Percentiles rank a stretch among this genome's conserved stretches.
Evolutionary conservation across 2,888 invertebrate species (phyloP).

Genomic region (Eupeodes latifasciatus): DNA sequence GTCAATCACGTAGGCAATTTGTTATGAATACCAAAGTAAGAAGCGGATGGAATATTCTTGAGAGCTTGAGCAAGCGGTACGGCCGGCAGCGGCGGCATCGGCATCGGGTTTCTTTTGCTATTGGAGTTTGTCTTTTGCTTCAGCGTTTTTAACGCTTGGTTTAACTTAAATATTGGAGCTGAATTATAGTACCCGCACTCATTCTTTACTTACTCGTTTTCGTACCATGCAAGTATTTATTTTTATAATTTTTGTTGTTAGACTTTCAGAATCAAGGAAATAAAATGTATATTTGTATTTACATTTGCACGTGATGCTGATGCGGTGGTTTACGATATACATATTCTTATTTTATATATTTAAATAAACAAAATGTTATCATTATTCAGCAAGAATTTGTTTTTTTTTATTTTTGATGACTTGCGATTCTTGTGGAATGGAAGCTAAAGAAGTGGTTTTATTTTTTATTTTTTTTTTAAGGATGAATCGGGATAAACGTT

Average conservation of each 20-base stretch:
- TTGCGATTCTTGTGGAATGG: constrained; percentile 21
- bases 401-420: constrained; percentile 36
- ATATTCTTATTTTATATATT: constrained; percentile 17
- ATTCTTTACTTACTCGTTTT: too few relatives aligned
- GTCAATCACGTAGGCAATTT: constrained; percentile 65
- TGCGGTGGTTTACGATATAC: background rate
- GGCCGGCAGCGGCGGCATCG: too few relatives aligned
- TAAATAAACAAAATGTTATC: constrained; percentile 48
- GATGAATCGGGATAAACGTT: constrained; percentile 15
- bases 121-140: constrained; percentile 30
- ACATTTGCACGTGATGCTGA: constrained; percentile 51
- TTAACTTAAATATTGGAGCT: constrained; percentile 12
- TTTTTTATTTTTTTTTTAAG: constrained; percentile 9
- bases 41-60: constrained; percentile 23
- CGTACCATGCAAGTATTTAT: constrained; percentile 14
- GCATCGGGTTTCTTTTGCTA: constrained; percentile 22
- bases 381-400: constrained; percentile 20
- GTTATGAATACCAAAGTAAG: constrained; percentile 67
- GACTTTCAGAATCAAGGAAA: constrained; percentile 19
- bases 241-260: constrained; percentile 17
- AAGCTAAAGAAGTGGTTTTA: background rate
- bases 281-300: constrained; percentile 40
- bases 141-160: constrained; percentile 30
- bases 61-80: constrained; percentile 14
- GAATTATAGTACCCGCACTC: background rate